Base-by-base conservation (phyloP, 2,113 vertebrate species). In the Zonotrichia leucophrys region DNA sequence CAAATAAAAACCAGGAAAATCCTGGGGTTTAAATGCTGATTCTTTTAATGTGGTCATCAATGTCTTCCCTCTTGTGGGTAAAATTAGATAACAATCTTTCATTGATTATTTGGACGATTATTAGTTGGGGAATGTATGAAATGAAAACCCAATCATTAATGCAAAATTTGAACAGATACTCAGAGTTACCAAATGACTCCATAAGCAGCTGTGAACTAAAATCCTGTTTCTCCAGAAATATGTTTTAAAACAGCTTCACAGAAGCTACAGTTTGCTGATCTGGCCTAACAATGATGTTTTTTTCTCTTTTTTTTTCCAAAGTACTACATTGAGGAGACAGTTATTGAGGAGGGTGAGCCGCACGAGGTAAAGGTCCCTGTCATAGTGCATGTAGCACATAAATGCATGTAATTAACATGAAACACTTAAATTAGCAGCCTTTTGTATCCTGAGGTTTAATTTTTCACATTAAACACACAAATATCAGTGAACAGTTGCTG, bases 241-340 rank as follows among this genome's bases (percentile, higher is more conserved):
- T 53, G 27, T 35, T 46, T 68, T 70, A 44, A 63, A 96, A 72
- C 41, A 63, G 27, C 59, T 52, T 83, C 52, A 33, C 10, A 67
- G 56, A 42, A 44, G 24, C 28, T 75, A 28, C 25, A 30, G 1
- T 33, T 83, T 60, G 10, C 49, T 87, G 25, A 67, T 74, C 76
- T 91, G 94, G 73, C 83, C 83, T 98, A 98, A 97, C 83, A 41
- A 87, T 73, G 82, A 91, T 97, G 98, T 92, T 52, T 96, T 85
- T 97, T 42, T 97, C 67, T 5, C 2, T 97, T 91, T 59, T 59
- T 59, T 98, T 96, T 95, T 98, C 94, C 96, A 50, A 94, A 99
- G 98, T 99, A 98, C 98, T 98, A 98, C 97, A 98, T 97, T 89
- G 98, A 98, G 98, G 99, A 98, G 88, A 97, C 98, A 70, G 15